Conservation (phyloP, 2,113 vertebrate genomes). For the Platysternon megacephalum region DNA sequence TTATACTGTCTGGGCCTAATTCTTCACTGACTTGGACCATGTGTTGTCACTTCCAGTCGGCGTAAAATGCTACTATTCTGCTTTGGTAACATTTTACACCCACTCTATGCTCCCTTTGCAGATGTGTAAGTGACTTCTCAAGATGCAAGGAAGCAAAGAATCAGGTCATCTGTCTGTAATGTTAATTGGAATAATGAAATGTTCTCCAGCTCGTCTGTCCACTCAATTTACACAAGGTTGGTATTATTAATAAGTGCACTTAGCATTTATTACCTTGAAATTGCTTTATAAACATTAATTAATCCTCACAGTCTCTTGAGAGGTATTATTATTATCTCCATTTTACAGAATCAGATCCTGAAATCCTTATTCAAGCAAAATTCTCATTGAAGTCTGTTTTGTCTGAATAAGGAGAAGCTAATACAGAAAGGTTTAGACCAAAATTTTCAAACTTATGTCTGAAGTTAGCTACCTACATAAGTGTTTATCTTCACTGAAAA, state of each 20-base stretch:
- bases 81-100: background rate
- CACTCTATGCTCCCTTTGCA: constrained; percentile 23
- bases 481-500: background rate
- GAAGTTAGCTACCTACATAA: background rate
- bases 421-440: background rate
- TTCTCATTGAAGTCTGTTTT: background rate
- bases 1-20: constrained; percentile 41
- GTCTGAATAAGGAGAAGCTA: background rate
- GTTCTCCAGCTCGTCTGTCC: constrained; percentile 3
- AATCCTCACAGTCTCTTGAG: constrained; percentile 2
- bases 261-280: constrained; percentile 29
- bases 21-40: constrained; percentile 28
- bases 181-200: constrained; percentile 20
- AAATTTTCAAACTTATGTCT: background rate
- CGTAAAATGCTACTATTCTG: constrained; percentile 36
- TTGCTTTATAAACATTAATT: constrained; percentile 24
- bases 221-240: background rate
- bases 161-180: constrained; percentile 20
- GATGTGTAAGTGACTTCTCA: constrained; percentile 36
- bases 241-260: constrained; percentile 10
- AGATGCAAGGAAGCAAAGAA: constrained; percentile 5
- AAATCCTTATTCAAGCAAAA: constrained; percentile 13
- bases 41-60: constrained; percentile 25
- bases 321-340: background rate
- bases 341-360: background rate